Base-by-base conservation (phyloP, 2,888 invertebrate species). In the Ectobius pallidus region DNA sequence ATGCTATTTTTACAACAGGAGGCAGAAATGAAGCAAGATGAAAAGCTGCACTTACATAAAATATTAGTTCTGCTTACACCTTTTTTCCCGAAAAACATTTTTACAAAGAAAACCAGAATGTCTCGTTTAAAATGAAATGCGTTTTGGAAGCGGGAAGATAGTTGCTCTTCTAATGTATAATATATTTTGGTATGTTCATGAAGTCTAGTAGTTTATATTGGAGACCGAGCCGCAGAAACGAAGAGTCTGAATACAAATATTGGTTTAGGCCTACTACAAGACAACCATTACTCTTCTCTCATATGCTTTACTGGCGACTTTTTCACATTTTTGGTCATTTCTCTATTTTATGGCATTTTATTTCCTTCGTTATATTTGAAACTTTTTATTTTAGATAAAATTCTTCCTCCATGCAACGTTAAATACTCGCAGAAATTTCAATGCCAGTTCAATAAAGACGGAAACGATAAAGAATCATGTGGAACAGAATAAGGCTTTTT, bases 161-260 rank as follows among this genome's bases (percentile, higher is more conserved):
- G 25, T 14, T 52, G 52, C 52, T 52, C 25, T 52, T 4, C 52
- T 52, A 25, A 52, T 25, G 63, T 22, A 39, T 63, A 42, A 63
- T 63, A 42, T 39, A 63, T 39, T 63, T 63, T 42, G 34, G 63
- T 42, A 63, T 63, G 34, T 22, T 3, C 25, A 18, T 52, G 25
- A 52, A 52, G 52, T 11, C 2, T 25, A 22, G 25, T 14, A 25
- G 20, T 20, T 46, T 46, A 4, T 46, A 18, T 46, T 25, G 20
- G 20, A 52, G 52, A 52, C 4, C 25, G 20, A 46, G 3, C 11
- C 52, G 52, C 52, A 25, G n/a, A 14, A 20, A 18, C 49, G 14
- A 52, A 18, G 52, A 9, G 9, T 16, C 2, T 52, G 52, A 52
- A 52, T 52, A 52, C 52, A 52, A 52, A 52, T 52, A 20, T 22